phyloP scores from a whole-genome alignment of 2,797 vertebrate genomes.

The Monodelphis domestica region DNA sequence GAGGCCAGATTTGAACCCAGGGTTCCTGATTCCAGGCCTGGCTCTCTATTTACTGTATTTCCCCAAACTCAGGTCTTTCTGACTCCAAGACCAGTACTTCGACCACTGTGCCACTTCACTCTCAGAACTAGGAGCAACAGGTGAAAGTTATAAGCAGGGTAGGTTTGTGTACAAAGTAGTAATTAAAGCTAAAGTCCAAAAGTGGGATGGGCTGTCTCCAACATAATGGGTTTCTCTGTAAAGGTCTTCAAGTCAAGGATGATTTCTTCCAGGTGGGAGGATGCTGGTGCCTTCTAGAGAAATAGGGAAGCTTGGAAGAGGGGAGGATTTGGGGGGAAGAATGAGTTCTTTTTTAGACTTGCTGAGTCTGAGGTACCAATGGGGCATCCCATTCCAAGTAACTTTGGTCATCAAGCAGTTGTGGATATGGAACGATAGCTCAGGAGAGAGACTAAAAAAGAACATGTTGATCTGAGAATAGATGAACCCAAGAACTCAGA shows the following conservation, averaged over 20 bases:
- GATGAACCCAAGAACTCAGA: not conserved
- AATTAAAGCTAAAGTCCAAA: too few relatives aligned
- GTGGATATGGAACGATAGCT: not conserved
- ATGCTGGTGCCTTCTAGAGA: not conserved
- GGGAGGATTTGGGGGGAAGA: not conserved
- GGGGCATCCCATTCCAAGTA: not conserved
- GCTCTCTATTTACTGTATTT: not conserved
- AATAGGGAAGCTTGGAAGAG: not conserved
- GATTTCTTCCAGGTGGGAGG: not conserved
- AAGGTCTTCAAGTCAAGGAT: too few relatives aligned
- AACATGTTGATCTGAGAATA: not conserved
- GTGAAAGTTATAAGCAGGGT: too few relatives aligned
- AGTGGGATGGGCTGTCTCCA: too few relatives aligned
- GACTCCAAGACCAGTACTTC: not conserved
- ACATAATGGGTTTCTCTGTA: too few relatives aligned
- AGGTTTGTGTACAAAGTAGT: too few relatives aligned
- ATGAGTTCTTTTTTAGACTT: not conserved
- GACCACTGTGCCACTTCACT: not conserved
- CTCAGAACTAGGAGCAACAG: too few relatives aligned
- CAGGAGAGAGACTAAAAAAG: not conserved
- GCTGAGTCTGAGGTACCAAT: not conserved
- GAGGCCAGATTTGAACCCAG: not conserved
- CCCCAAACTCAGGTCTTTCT: not conserved
- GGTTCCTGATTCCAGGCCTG: not conserved
- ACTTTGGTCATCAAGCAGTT: not conserved